Conservation (phyloP, 2,888 invertebrate species). For the Tipula helvola region DNA sequence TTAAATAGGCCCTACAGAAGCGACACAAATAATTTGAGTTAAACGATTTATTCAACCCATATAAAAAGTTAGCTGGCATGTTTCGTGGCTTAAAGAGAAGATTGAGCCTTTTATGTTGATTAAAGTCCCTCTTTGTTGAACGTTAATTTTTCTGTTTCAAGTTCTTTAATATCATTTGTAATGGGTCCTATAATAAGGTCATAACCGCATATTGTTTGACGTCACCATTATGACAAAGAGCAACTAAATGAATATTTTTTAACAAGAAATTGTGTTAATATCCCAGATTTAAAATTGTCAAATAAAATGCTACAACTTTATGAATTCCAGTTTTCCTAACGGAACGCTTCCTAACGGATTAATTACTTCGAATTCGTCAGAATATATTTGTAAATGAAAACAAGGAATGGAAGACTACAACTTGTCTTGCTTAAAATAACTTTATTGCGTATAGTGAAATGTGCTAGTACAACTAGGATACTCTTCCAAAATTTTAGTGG, state of each 20-base stretch:
- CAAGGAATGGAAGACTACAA: neutral
- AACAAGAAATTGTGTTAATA: slow-evolving; percentile 12
- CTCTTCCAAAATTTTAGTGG: neutral
- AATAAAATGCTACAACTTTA: slow-evolving; percentile 19
- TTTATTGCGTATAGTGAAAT: neutral
- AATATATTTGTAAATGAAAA: slow-evolving; percentile 17
- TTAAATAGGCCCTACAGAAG: no score
- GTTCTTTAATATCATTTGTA: no score
- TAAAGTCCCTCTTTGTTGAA: no score
- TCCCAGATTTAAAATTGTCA: slow-evolving; percentile 16
- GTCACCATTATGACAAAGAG: no score
- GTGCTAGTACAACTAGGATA: neutral
- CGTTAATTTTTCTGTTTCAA: no score
- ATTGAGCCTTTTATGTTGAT: no score
- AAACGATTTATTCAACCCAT: no score
- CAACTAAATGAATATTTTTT: slow-evolving; percentile 15
- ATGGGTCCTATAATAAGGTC: no score
- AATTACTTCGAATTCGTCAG: slow-evolving; percentile 18
- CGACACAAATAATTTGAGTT: no score
- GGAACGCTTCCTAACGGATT: slow-evolving; percentile 18
- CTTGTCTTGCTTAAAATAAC: neutral
- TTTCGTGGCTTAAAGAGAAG: no score
- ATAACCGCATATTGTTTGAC: no score
- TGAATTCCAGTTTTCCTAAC: slow-evolving; percentile 18
- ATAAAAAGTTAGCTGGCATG: no score